Evolutionary conservation across 2,113 vertebrate genomes (phyloP).

Genomic region (Antigone vipio): DNA sequence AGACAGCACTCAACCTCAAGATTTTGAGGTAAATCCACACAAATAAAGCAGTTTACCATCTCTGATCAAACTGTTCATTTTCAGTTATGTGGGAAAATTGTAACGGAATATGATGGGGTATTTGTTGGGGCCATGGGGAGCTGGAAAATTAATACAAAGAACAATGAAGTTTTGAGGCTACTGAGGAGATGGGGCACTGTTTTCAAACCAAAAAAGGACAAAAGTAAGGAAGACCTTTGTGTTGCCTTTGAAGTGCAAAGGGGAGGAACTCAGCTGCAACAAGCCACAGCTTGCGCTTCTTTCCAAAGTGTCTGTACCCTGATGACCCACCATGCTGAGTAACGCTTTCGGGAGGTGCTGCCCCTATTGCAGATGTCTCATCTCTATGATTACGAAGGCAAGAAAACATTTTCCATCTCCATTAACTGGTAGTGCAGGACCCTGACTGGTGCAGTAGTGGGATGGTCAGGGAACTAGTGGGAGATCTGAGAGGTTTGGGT

Average conservation of each 20-base stretch:
- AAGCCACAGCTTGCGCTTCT: not conserved
- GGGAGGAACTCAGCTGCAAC: not conserved
- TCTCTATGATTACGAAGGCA: not conserved
- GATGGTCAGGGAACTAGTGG: not conserved
- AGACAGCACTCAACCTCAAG: not conserved
- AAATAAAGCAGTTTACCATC: not conserved
- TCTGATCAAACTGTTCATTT: constrained; percentile 6
- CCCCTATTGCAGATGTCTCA: not conserved
- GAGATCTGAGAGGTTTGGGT: not conserved
- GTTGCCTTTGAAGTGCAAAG: not conserved
- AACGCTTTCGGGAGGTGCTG: not conserved
- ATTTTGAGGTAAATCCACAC: constrained; percentile 21
- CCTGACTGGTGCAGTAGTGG: fast-evolving
- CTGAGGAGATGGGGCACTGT: not conserved
- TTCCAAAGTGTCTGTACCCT: not conserved
- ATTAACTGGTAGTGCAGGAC: not conserved
- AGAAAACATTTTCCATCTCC: not conserved
- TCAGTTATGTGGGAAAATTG: not conserved
- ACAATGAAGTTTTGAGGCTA: not conserved
- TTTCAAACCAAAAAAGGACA: not conserved
- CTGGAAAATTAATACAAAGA: not conserved
- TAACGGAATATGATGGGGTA: not conserved
- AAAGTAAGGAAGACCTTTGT: not conserved
- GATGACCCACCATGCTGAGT: not conserved
- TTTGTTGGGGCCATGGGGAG: not conserved